phyloP scores from a whole-genome alignment of 2,797 vertebrate species.

The Manis crassicaudata region DNA sequence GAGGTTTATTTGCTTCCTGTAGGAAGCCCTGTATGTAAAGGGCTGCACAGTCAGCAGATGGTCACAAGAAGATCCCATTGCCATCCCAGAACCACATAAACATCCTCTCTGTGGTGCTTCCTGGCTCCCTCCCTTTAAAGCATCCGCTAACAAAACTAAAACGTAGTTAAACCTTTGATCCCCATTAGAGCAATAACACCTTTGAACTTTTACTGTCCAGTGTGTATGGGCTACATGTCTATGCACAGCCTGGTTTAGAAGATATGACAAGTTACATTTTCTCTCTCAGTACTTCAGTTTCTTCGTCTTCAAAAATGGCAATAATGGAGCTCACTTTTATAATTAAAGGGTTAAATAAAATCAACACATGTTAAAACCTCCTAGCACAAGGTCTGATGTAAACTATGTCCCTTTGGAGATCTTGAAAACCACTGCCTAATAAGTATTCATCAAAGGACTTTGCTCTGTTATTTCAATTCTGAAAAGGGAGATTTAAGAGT shows the following conservation, averaged over 20 bases:
- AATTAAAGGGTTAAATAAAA: slow-evolving; percentile 22
- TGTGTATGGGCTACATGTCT: neutral
- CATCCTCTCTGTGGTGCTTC: neutral
- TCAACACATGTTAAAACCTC: neutral
- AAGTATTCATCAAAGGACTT: neutral
- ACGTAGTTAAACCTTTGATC: neutral
- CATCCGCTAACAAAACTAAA: neutral
- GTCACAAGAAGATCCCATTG: neutral
- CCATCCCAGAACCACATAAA: neutral
- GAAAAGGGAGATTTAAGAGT: neutral
- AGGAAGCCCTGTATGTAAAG: neutral
- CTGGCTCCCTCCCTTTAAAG: neutral
- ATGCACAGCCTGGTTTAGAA: neutral
- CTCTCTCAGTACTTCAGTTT: neutral
- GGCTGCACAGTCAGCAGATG: neutral
- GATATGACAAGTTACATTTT: neutral
- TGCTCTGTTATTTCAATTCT: neutral
- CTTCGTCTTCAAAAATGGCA: neutral
- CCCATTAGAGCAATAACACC: neutral
- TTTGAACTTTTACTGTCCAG: neutral
- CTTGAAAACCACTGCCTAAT: neutral
- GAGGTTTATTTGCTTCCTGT: neutral
- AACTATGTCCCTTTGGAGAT: neutral
- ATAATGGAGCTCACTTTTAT: neutral
- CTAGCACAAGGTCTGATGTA: neutral